Evolutionary conservation across 2,797 vertebrate species (phyloP).

Genomic region (Artibeus lituratus): DNA sequence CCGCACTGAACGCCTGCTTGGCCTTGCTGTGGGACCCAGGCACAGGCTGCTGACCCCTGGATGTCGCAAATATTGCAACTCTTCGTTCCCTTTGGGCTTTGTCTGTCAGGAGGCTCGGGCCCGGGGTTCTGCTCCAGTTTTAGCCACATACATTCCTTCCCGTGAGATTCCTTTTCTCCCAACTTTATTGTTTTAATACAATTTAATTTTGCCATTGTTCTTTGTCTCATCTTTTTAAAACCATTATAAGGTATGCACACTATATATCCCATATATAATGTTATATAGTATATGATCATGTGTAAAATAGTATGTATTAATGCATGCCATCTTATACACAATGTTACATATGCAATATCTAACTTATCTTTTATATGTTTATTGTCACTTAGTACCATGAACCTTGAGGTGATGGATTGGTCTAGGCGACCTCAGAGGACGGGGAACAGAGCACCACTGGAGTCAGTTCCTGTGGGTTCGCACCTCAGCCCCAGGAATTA

Average conservation of each 20-base stretch:
- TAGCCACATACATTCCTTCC: too few species aligned
- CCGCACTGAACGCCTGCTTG: accelerated
- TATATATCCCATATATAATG: neutral
- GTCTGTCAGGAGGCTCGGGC: neutral
- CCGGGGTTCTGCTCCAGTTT: neutral
- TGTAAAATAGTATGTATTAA: neutral
- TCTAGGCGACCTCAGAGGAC: neutral
- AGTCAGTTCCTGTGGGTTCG: neutral
- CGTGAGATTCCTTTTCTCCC: neutral
- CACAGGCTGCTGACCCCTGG: neutral
- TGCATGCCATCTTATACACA: neutral
- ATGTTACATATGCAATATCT: neutral
- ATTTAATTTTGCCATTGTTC: neutral
- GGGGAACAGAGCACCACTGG: accelerated
- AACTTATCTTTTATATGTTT: neutral
- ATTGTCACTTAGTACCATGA: neutral
- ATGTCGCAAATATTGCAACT: accelerated
- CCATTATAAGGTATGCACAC: neutral
- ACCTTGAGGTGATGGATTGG: neutral
- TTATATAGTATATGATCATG: neutral
- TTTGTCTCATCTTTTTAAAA: neutral
- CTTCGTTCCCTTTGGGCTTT: neutral
- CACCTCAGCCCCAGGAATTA: neutral
- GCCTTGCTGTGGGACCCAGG: neutral
- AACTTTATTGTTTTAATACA: neutral